phyloP scores from a whole-genome alignment of 2,797 vertebrate genomes.

The Semaprochilodus insignis region DNA sequence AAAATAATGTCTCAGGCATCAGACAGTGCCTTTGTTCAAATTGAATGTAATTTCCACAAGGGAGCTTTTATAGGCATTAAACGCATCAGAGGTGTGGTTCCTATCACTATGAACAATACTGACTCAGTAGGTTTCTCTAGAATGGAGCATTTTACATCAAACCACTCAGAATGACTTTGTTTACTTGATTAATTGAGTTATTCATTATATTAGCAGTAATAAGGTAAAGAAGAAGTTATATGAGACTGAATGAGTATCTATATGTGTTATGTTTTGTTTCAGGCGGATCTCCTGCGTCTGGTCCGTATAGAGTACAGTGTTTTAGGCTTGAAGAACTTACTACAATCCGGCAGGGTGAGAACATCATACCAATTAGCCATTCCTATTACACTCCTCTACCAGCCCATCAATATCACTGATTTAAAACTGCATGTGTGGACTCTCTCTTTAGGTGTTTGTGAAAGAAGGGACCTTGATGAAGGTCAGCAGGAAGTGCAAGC shows the following conservation, averaged over 20 bases:
- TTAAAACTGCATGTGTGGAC: constrained; percentile 1
- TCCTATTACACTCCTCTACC: background rate
- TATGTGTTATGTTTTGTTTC: constrained; percentile 23
- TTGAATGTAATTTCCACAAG: too few relatives aligned
- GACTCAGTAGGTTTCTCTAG: too few relatives aligned
- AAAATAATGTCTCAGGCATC: too few relatives aligned
- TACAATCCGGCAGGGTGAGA: constrained; percentile 93
- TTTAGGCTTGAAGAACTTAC: constrained; percentile 85
- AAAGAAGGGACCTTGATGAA: constrained; percentile 93
- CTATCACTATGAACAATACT: too few relatives aligned
- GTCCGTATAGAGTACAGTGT: constrained; percentile 95
- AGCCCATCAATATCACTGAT: background rate
- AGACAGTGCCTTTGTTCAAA: too few relatives aligned
- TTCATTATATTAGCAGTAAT: too few relatives aligned
- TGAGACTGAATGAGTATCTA: too few relatives aligned
- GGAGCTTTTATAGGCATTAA: too few relatives aligned
- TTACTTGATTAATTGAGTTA: too few relatives aligned
- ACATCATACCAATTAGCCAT: background rate
- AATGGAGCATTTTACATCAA: too few relatives aligned
- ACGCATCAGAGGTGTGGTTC: too few relatives aligned
- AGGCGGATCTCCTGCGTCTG: constrained; percentile 95
- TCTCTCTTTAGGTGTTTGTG: constrained; percentile 86
- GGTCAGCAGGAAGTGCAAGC: constrained; percentile 88
- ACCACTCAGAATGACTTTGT: too few relatives aligned
- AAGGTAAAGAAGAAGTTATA: background rate